These are phyloP conservation scores for Polyodon spathula DNA, from an alignment of 2,113 vertebrate genomes.

Conservation along the genomic window DNA sequence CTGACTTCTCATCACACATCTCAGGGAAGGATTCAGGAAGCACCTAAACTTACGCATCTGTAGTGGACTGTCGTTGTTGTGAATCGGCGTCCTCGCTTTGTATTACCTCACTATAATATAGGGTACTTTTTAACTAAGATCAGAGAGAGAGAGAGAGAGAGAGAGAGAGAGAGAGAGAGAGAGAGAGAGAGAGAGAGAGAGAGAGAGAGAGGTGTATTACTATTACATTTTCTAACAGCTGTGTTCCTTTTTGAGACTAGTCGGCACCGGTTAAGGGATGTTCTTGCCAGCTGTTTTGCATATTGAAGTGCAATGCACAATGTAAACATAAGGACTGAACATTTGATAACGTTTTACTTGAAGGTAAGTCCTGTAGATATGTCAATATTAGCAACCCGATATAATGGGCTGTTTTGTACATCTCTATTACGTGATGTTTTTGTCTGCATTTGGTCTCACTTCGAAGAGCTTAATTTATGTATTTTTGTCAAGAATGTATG, in stretches of 20 bases:
- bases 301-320: conserved; percentile 78
- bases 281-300: conserved; percentile 57
- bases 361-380: conserved; percentile 90
- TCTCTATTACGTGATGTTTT: conserved; percentile 24
- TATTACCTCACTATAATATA: conserved; percentile 89
- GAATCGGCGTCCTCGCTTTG: conserved; percentile 64
- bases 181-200: no score
- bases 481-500: conserved; percentile 59
- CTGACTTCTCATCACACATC: conserved; percentile 94
- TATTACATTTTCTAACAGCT: no score
- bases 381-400: conserved; percentile 61
- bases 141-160: no score
- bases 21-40: conserved; percentile 99
- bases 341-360: conserved; percentile 73
- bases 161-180: no score
- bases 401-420: conserved; percentile 61
- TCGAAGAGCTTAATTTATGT: conserved; percentile 78
- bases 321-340: conserved; percentile 57
- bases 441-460: conserved; percentile 52
- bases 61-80: conserved; percentile 61
- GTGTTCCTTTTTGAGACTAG: conserved; percentile 51
- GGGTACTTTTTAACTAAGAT: conserved; percentile 62
- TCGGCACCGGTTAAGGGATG: conserved; percentile 48
- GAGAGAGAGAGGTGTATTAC: no score
- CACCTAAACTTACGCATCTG: conserved; percentile 98